Base-by-base conservation (phyloP, 2,113 vertebrate species). In the Spea multiplicata region DNA sequence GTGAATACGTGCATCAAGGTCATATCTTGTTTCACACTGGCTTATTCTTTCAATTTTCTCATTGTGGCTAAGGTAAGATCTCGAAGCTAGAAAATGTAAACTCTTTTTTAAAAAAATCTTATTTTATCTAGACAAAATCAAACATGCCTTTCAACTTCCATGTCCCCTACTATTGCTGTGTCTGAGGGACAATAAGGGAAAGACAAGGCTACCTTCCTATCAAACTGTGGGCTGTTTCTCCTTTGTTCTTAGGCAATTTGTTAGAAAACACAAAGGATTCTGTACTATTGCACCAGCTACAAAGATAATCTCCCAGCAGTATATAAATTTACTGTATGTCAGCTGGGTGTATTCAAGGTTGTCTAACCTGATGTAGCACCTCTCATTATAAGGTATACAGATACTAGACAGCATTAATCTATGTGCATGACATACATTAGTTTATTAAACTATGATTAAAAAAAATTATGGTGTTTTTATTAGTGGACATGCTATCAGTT, bases 111-210 rank as follows among this genome's bases (percentile, higher is more conserved):
- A n/a, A n/a, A n/a, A n/a, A 30, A 30, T 30, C 30, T 30, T 30
- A 9, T 59, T 59, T 67, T 12, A 47, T 76, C 65, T 68, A 50
- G 48, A 68, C 64, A 76, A 67, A 57, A 76, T 44, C 5, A 73
- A 81, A 77, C 4, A 8, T 59, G 65, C 75, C 48, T 79, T 85
- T 82, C 65, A 74, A 46, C 5, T 73, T 8, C 44, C 4, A 14
- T 47, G 68, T 5, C 30, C 0, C 9, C 74, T 76, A 68, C 52
- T 68, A 67, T 47, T 68, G 73, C 13, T 47, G 14, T 47, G 64
- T 68, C 4, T 12, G 9, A 66, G 61, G 65, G 46, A 13, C 67
- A 76, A 68, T 17, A 65, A n/a, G 12, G 30, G 57, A 57, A 62
- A 67, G 74, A 68, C 65, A 68, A 46, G 62, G 7, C 50, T 57